These are phyloP conservation scores for Gambusia holbrooki DNA, from an alignment of 2,113 vertebrate genomes.

Conservation along the genomic window DNA sequence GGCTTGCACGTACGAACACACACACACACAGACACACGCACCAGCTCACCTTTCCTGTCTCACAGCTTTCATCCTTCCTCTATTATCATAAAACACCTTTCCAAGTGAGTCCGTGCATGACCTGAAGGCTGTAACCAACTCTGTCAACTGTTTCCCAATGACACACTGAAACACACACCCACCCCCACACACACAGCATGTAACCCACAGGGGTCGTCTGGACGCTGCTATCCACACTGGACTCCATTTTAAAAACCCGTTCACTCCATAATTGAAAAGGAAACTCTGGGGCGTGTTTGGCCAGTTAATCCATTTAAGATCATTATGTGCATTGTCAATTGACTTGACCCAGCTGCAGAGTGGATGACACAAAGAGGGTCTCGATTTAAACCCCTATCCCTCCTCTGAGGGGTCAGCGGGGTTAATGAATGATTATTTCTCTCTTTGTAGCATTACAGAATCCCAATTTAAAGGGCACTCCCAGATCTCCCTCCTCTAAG, in stretches of 20 bases:
- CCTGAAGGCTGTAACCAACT: constrained; percentile 27
- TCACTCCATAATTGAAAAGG: constrained; percentile 82
- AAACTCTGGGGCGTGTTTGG: constrained; percentile 74
- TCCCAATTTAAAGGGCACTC: constrained; percentile 64
- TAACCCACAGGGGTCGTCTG: constrained; percentile 48
- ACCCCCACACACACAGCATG: constrained; percentile 17
- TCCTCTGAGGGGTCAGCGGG: constrained; percentile 64
- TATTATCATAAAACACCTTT: constrained; percentile 46
- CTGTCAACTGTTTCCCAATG: not conserved
- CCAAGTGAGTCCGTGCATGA: constrained; percentile 22
- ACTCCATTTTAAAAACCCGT: constrained; percentile 62
- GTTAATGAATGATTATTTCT: constrained; percentile 88
- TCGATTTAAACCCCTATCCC: constrained; percentile 39
- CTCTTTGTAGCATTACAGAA: constrained; percentile 81
- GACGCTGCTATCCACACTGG: constrained; percentile 27
- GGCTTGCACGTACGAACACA: constrained; percentile 14
- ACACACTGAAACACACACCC: constrained; percentile 24
- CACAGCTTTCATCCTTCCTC: constrained; percentile 24
- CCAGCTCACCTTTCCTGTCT: constrained; percentile 22
- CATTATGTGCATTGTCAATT: constrained; percentile 80
- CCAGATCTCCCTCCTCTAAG: not conserved
- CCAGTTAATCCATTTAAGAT: constrained; percentile 84
- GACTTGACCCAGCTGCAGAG: constrained; percentile 78
- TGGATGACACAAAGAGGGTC: constrained; percentile 65
- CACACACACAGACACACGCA: constrained; percentile 17